These are phyloP conservation scores for Abscondita cerata DNA, from an alignment of 2,888 invertebrate genomes.

Conservation along the genomic window DNA sequence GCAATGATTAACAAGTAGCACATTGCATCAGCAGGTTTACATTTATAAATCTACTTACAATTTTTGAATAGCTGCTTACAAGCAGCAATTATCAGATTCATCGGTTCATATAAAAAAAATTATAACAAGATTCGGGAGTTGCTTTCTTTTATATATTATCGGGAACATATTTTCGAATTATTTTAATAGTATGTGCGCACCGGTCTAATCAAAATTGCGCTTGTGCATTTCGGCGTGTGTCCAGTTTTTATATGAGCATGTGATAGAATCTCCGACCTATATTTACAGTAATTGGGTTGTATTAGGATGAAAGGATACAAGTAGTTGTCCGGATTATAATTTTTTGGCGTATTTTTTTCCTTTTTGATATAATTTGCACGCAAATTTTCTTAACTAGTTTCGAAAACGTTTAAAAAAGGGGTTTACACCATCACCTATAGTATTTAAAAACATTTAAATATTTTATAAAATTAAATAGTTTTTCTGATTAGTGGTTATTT, in stretches of 20 bases:
- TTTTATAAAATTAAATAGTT: too few relatives aligned
- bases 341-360: neutral
- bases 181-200: constrained; percentile 30
- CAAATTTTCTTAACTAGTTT: neutral
- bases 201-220: constrained; percentile 32
- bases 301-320: constrained; percentile 16
- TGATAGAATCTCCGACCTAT: constrained; percentile 33
- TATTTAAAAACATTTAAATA: too few relatives aligned
- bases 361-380: constrained; percentile 5
- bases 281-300: constrained; percentile 30
- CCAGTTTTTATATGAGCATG: constrained; percentile 24
- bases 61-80: constrained; percentile 1
- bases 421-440: too few relatives aligned
- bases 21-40: neutral
- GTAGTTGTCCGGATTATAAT: neutral
- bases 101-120: neutral
- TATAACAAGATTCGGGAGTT: constrained; percentile 5
- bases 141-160: constrained; percentile 10
- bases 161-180: constrained; percentile 19
- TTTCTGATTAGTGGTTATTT: too few relatives aligned
- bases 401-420: too few relatives aligned
- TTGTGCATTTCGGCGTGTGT: constrained; percentile 14
- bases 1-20: too few relatives aligned
- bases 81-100: constrained; percentile 6
- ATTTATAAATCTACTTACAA: constrained; percentile 2